Base-by-base conservation (phyloP, 2,797 vertebrate species). In the Chromis chromis region DNA sequence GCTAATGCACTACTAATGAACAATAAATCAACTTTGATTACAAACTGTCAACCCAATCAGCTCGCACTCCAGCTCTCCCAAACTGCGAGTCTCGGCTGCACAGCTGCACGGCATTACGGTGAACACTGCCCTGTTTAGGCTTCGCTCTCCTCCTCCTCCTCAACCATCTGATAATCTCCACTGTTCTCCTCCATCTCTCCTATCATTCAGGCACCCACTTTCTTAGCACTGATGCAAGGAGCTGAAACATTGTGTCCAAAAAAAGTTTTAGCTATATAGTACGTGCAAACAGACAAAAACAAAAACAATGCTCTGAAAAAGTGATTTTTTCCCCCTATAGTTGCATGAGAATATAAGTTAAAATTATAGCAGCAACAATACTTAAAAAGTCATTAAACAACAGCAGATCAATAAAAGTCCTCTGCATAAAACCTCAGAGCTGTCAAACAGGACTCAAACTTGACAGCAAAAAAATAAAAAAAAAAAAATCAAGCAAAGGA, bases 11-110 rank as follows among this genome's bases (percentile, higher is more conserved):
- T 94, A 94, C 97, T 98, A 98, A 99, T 98, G 97, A 99, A 98
- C 97, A 96, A 99, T 99, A 97, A 98, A 99, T 99, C 97, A 97
- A 97, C 95, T 98, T 96, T 98, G 97, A 99, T 98, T 98, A 98
- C 96, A 97, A 97, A 98, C 96, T 97, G 97, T 97, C 97, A 97
- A 91, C 89, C 95, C 96, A 96, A 96, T 96, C 95, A 95, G 94
- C 95, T 95, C 93, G 95, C 96, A 96, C 95, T 94, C 96, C 94
- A 93, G 94, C 95, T 95, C 92, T 90, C 91, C 91, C 93, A 91
- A 92, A 93, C 92, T 66, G 89, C 81, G 93, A 93, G 93, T 64
- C 89, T 82, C 74, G 65, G 79, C 71, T 63, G 46, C 91, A 91
- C 95, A 96, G 95, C 94, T 92, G 93, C 90, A 88, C 89, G 78